phyloP scores from a whole-genome alignment of 1,140 invertebrate genomes.

The Brachionus plicatilis region DNA sequence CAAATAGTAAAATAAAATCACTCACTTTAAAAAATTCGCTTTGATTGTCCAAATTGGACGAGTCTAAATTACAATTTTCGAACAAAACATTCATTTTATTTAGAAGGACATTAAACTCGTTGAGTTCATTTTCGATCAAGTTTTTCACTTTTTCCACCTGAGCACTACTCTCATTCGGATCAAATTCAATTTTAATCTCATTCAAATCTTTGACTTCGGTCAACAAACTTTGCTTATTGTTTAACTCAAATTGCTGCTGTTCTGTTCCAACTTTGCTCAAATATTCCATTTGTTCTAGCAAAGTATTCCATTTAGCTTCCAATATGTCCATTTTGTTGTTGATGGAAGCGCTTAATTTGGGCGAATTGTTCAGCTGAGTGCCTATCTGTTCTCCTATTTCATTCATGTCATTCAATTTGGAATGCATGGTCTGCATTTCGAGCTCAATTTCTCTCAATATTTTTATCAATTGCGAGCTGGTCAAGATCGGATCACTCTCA shows the following conservation, averaged over 20 bases:
- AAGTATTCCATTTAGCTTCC: slow-evolving; percentile 27
- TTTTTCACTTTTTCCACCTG: not conserved
- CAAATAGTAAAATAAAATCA: not conserved
- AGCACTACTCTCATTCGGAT: not conserved
- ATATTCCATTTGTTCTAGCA: slow-evolving; percentile 34
- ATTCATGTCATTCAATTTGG: slow-evolving; percentile 32
- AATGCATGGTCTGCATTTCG: slow-evolving; percentile 37
- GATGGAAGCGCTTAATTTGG: slow-evolving; percentile 1
- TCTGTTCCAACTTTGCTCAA: slow-evolving; percentile 27
- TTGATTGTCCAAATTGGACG: not conserved
- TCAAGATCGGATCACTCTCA: not conserved
- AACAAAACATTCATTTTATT: slow-evolving; percentile 6
- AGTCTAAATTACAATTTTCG: not conserved
- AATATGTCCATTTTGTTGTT: slow-evolving; percentile 36
- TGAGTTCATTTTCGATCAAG: not conserved
- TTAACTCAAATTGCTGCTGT: slow-evolving; percentile 5
- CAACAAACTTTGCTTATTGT: not conserved
- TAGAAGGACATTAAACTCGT: not conserved
- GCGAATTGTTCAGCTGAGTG: slow-evolving; percentile 2
- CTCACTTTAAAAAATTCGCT: not conserved
- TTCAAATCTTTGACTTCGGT: not conserved
- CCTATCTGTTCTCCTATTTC: slow-evolving; percentile 31
- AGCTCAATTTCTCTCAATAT: slow-evolving; percentile 14
- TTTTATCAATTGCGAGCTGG: slow-evolving; percentile 15
- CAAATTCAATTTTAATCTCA: not conserved